Conservation (phyloP, 2,113 vertebrate genomes). For the Lagopus leucura region DNA sequence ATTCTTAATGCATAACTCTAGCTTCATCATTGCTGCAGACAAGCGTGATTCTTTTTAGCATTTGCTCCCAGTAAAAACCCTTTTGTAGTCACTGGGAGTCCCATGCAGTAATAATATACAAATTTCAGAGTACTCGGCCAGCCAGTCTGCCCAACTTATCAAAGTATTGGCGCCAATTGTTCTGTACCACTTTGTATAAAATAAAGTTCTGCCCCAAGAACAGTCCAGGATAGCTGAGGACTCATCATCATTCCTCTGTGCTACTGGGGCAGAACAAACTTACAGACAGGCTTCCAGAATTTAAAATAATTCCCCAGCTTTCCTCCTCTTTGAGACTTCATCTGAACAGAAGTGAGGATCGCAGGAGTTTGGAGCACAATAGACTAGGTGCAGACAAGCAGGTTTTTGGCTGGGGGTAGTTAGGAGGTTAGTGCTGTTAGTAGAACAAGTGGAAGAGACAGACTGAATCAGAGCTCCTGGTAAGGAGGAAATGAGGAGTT, state of each 20-base stretch:
- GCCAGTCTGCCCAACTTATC: background rate
- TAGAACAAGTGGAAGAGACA: background rate
- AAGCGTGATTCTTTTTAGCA: background rate
- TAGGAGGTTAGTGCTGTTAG: background rate
- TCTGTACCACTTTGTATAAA: background rate
- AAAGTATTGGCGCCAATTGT: background rate
- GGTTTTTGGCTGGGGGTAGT: background rate
- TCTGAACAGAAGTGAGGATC: background rate
- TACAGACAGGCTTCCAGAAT: background rate
- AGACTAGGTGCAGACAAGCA: background rate
- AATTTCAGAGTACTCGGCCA: background rate
- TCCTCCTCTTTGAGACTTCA: background rate
- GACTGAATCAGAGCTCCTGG: background rate
- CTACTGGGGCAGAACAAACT: background rate
- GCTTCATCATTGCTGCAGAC: fast-evolving
- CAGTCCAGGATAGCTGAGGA: background rate
- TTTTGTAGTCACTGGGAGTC: background rate
- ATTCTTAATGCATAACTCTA: background rate
- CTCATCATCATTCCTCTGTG: background rate
- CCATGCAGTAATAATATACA: background rate
- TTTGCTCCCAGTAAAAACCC: background rate
- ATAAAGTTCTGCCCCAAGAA: background rate
- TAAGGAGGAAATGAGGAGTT: background rate
- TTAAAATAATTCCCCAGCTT: background rate
- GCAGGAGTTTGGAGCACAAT: background rate